Conservation (phyloP, 2,797 vertebrate species). For the Notamacropus eugenii region DNA sequence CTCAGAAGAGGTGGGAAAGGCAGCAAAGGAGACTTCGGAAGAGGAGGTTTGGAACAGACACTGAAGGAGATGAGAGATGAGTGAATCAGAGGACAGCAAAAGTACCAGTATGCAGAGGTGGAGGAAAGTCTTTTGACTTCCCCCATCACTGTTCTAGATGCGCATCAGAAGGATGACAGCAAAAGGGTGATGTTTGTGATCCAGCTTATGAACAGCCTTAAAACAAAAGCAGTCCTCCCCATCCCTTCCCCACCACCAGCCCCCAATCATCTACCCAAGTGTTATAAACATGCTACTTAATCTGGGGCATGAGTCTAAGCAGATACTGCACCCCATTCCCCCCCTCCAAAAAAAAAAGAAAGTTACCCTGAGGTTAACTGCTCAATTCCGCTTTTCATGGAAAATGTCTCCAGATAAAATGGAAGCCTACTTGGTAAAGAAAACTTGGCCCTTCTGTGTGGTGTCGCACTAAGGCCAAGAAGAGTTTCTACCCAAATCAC, state of each 20-base stretch:
- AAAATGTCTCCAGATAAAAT: not conserved
- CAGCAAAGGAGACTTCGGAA: not conserved
- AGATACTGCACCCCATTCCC: not conserved
- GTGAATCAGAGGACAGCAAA: not conserved
- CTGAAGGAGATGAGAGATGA: not conserved
- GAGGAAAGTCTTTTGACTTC: not conserved
- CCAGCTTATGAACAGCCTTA: not conserved
- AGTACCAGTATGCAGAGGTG: not conserved
- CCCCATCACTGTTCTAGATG: not conserved
- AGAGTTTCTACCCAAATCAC: not conserved
- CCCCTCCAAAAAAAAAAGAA: not conserved
- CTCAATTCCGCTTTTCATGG: not conserved
- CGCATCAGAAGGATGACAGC: not conserved
- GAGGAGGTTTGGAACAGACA: not conserved
- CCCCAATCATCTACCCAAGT: too few species aligned
- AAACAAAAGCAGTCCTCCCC: not conserved
- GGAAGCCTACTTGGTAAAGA: not conserved
- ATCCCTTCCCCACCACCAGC: too few species aligned
- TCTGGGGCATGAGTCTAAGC: not conserved
- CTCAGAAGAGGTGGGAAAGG: not conserved
- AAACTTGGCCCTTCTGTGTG: not conserved
- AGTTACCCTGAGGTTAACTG: not conserved
- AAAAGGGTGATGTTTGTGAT: fast-evolving
- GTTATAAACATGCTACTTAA: too few species aligned
- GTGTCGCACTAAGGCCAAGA: not conserved